Percentiles rank a stretch among this genome's conserved stretches.
Conservation (phyloP, 2,113 vertebrate genomes). For the Brachionichthys hirsutus region DNA sequence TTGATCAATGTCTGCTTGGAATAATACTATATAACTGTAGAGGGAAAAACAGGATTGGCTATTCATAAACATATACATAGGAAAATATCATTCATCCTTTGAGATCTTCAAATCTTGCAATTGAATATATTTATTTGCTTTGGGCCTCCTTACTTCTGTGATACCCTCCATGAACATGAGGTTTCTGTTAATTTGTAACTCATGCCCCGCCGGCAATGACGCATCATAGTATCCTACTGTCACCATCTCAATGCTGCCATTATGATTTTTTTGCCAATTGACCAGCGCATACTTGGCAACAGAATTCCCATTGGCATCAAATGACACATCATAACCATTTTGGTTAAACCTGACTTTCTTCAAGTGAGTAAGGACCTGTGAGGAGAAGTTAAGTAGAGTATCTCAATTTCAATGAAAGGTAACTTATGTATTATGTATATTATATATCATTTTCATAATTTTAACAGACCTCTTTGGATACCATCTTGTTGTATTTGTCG, state of each 20-base stretch:
- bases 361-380: constrained; percentile 59
- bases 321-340: constrained; percentile 64
- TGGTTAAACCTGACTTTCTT: constrained; percentile 61
- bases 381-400: not conserved
- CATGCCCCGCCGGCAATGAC: constrained; percentile 48
- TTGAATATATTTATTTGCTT: too few species aligned
- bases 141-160: constrained; percentile 40
- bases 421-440: too few species aligned
- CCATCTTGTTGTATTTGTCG: constrained; percentile 34
- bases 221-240: constrained; percentile 67
- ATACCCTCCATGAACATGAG: constrained; percentile 54
- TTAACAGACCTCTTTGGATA: constrained; percentile 55
- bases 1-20: too few species aligned
- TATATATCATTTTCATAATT: too few species aligned
- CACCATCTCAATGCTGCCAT: constrained; percentile 46
- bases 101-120: too few species aligned
- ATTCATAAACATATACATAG: too few species aligned
- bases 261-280: constrained; percentile 64
- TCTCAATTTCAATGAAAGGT: not conserved
- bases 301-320: constrained; percentile 69
- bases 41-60: too few species aligned
- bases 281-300: constrained; percentile 65
- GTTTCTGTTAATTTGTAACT: constrained; percentile 56
- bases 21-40: too few species aligned
- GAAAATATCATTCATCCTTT: too few species aligned